Base-by-base conservation (phyloP, 1,140 invertebrate genomes). In the Sarcophaga peregrina region DNA sequence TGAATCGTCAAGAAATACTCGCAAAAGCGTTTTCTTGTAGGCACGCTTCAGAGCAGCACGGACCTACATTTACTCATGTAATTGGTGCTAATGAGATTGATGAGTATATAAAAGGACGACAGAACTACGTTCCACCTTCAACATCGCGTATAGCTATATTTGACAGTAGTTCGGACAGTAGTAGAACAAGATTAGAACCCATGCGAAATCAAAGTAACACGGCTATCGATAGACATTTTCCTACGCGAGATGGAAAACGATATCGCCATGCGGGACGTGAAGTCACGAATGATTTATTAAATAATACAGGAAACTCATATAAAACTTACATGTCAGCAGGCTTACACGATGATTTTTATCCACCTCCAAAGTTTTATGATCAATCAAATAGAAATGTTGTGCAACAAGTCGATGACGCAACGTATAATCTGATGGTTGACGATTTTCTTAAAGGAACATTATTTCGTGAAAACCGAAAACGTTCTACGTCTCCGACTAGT, bases 51-150 rank as follows among this genome's bases (percentile, higher is more conserved):
- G 88, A 90, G 45, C 80, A 82, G 37, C 45, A 81, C 8, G 88
- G 88, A 10, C 88, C 88, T 3, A 72, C 87, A 45, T 89, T 90
- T 78, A 88, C 86, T 0, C 87, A 90, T 68, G 85, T 90, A 25
- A 72, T 90, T 9, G 87, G 88, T n/a, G 54, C 86, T 3, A 85
- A 84, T 10, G 86, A 88, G 15, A 83, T 89, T 4, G 86, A 89
- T 47, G 46, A 84, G 25, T 75, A 87, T 5, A 86, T 86, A 9
- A 75, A 72, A 78, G 78, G 87, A 83, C 15, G 73, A 76, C n/a
- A 82, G n/a, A n/a, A 84, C 37, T 78, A 83, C 8, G 11, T 73
- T 15, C 48, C 81, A 10, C 25, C 76, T 17, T 25, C 48, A 25
- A 15, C 37, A 25, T 54, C n/a, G 8, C 10, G 13, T 15, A 75